Percentiles rank a stretch among this genome's conserved stretches.
Evolutionary conservation across 2,113 vertebrate species (phyloP).

Genomic region (Nycticryphes semicollaris): DNA sequence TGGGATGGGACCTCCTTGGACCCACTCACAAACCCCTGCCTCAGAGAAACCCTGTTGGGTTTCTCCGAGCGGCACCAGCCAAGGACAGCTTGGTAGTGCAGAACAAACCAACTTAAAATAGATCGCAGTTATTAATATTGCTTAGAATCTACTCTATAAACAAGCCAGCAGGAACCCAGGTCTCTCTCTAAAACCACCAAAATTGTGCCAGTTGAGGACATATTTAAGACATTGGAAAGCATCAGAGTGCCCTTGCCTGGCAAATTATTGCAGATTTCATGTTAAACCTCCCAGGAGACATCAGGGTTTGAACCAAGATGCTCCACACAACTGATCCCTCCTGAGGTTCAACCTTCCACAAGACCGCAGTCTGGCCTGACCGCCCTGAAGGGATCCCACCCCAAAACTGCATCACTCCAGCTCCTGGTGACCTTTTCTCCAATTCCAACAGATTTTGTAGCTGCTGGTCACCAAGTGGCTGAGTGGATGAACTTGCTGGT

Average conservation of each 20-base stretch:
- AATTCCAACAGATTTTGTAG: neutral
- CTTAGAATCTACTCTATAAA: neutral
- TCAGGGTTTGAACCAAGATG: neutral
- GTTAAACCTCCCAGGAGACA: neutral
- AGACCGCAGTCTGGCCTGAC: neutral
- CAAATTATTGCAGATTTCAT: neutral
- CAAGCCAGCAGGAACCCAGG: neutral
- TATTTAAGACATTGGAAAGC: neutral
- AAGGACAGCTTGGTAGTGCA: neutral
- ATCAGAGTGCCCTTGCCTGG: neutral
- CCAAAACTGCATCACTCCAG: neutral
- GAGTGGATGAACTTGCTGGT: fast-evolving
- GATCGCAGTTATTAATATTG: neutral
- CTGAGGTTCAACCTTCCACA: too few relatives aligned
- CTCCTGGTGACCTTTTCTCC: neutral
- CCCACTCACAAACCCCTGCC: neutral
- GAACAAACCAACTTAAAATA: neutral
- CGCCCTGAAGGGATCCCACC: neutral
- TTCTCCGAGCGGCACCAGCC: neutral
- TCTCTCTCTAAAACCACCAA: neutral
- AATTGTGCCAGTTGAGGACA: neutral
- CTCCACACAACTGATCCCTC: neutral
- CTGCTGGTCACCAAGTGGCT: neutral
- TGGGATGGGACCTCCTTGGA: neutral
- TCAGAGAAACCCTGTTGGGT: too few relatives aligned